These are phyloP conservation scores for Leucophenga maculata DNA, from an alignment of 2,888 invertebrate genomes.

Conservation along the genomic window DNA sequence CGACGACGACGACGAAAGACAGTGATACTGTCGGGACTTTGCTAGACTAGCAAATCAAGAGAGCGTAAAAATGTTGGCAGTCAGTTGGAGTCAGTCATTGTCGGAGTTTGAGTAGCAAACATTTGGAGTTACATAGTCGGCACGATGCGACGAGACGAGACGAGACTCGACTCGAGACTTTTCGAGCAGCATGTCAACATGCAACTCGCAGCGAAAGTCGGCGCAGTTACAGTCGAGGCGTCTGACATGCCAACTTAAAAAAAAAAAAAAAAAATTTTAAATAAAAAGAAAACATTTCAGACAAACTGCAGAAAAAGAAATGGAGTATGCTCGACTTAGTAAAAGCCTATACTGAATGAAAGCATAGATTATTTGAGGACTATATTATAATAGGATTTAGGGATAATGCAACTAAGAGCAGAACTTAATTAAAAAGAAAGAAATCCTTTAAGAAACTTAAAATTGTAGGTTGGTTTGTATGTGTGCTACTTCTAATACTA, in stretches of 20 bases:
- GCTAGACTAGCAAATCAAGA: not conserved
- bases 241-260: conserved; percentile 4
- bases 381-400: too few relatives aligned
- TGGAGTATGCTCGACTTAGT: too few relatives aligned
- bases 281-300: too few relatives aligned
- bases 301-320: too few relatives aligned
- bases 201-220: not conserved
- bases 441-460: too few relatives aligned
- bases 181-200: conserved; percentile 12
- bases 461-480: too few relatives aligned
- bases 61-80: conserved; percentile 15
- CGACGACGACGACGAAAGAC: not conserved
- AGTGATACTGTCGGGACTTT: not conserved
- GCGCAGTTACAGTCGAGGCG: conserved; percentile 3
- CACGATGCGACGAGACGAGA: too few relatives aligned
- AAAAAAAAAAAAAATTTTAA: not conserved
- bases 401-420: not conserved
- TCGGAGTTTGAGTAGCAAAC: too few relatives aligned
- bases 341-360: too few relatives aligned
- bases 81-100: not conserved
- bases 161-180: not conserved
- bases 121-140: conserved; percentile 2
- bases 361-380: too few relatives aligned
- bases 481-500: too few relatives aligned
- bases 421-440: not conserved